Percentiles rank a stretch among this genome's conserved stretches.
Conservation (phyloP, 2,797 vertebrate genomes). For the Tachyglossus aculeatus region DNA sequence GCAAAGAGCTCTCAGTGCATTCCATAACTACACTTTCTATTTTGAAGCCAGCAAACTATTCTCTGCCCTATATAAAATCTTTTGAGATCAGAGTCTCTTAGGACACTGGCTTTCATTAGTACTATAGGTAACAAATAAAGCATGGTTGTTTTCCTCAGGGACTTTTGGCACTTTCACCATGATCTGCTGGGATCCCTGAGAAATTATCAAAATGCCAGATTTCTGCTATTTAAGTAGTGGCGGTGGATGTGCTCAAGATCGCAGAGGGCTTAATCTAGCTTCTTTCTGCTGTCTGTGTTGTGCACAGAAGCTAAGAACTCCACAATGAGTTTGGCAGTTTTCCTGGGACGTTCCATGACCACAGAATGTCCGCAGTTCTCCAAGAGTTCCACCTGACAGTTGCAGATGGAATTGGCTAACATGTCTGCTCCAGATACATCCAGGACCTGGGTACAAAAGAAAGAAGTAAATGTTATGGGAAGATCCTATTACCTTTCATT, state of each 20-base stretch:
- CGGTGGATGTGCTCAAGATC: not conserved
- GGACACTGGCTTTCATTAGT: slow-evolving; percentile 46
- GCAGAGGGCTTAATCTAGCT: slow-evolving; percentile 71
- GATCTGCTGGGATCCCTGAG: slow-evolving; percentile 75
- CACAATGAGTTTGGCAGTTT: slow-evolving; percentile 83
- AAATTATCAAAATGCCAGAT: slow-evolving; percentile 55
- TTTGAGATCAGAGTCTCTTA: slow-evolving; percentile 53
- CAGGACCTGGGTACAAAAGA: slow-evolving; percentile 76
- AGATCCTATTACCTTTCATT: not conserved
- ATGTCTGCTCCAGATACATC: slow-evolving; percentile 86
- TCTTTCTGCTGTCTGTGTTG: slow-evolving; percentile 79
- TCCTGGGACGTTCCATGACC: slow-evolving; percentile 88
- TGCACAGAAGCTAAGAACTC: slow-evolving; percentile 82
- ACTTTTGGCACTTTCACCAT: slow-evolving; percentile 58
- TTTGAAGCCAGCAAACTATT: slow-evolving; percentile 5
- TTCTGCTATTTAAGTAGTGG: slow-evolving; percentile 38
- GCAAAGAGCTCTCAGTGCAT: slow-evolving; percentile 38
- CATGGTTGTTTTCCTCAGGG: slow-evolving; percentile 71
- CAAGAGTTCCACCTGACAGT: slow-evolving; percentile 84
- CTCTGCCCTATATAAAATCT: slow-evolving; percentile 46
- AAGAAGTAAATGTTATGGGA: not conserved
- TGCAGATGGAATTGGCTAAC: slow-evolving; percentile 75
- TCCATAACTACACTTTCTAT: slow-evolving; percentile 28
- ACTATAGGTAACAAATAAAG: slow-evolving; percentile 37
- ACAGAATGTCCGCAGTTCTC: slow-evolving; percentile 93